These are phyloP conservation scores for Gymnopithys bicolor DNA, from an alignment of 2,797 vertebrate species.

Conservation along the genomic window DNA sequence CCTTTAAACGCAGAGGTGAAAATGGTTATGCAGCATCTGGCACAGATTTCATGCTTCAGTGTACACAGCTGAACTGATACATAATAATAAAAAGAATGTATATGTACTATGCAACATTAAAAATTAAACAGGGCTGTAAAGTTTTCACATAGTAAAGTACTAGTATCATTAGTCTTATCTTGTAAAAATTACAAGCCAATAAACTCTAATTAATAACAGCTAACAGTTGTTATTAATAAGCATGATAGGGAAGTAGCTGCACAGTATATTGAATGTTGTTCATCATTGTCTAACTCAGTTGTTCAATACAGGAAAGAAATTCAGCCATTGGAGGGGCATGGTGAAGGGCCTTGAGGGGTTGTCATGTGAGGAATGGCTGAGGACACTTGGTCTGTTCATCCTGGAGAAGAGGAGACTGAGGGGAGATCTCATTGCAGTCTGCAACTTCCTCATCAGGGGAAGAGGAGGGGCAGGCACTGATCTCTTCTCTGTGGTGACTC, in stretches of 20 bases:
- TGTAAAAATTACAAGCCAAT: background rate
- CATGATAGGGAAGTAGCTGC: background rate
- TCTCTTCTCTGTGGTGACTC: background rate
- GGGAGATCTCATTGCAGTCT: background rate
- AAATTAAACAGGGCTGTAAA: background rate
- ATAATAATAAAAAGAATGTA: background rate
- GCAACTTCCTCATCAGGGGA: background rate
- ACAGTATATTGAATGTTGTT: background rate
- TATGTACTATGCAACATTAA: background rate
- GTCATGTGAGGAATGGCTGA: background rate
- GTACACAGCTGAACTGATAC: background rate
- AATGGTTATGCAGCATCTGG: slow-evolving; percentile 6
- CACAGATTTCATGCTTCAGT: background rate
- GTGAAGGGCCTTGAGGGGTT: background rate
- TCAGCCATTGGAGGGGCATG: too few relatives aligned
- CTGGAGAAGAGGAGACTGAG: background rate
- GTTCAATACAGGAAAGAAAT: background rate
- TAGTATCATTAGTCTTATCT: background rate
- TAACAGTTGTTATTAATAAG: background rate
- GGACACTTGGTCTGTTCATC: background rate
- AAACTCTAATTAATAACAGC: background rate
- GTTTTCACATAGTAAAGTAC: background rate
- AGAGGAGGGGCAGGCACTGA: background rate
- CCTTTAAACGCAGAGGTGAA: slow-evolving; percentile 8
- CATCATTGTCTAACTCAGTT: background rate